Conservation (phyloP, 2,888 invertebrate species). For the Schrankia costaestrigalis region DNA sequence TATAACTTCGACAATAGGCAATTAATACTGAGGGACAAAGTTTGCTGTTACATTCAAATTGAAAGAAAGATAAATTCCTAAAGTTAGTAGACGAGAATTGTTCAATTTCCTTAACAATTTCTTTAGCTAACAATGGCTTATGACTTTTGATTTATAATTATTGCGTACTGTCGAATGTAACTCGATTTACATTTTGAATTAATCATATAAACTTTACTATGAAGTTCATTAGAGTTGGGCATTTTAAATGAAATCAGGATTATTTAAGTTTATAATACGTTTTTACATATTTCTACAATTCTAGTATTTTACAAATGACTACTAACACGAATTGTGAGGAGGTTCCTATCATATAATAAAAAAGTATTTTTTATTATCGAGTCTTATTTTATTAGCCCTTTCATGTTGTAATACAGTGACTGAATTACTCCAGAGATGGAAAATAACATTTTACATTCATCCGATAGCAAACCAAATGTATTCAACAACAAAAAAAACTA, state of each 20-base stretch:
- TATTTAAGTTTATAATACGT: too few species aligned
- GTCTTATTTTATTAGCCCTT: too few species aligned
- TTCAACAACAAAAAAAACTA: too few species aligned
- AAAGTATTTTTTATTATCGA: too few species aligned
- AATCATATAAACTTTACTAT: constrained; percentile 15
- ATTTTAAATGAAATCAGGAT: neutral
- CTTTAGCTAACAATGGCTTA: constrained; percentile 34
- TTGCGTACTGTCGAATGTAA: constrained; percentile 23
- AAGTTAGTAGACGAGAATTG: constrained; percentile 33
- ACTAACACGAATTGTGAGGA: too few species aligned
- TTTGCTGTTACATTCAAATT: constrained; percentile 36
- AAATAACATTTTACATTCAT: too few species aligned
- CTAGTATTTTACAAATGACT: too few species aligned
- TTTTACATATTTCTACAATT: too few species aligned
- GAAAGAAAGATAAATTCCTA: constrained; percentile 50
- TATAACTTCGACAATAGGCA: constrained; percentile 41
- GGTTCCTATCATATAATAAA: too few species aligned
- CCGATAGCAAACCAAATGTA: too few species aligned
- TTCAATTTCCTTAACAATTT: constrained; percentile 24
- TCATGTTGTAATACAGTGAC: too few species aligned
- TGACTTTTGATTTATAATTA: constrained; percentile 37
- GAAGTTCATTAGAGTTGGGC: neutral
- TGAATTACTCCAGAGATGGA: too few species aligned
- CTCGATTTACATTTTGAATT: constrained; percentile 24
- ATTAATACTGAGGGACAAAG: constrained; percentile 42